Base-by-base conservation (phyloP, 2,797 vertebrate species). In the Aeoliscus strigatus region DNA sequence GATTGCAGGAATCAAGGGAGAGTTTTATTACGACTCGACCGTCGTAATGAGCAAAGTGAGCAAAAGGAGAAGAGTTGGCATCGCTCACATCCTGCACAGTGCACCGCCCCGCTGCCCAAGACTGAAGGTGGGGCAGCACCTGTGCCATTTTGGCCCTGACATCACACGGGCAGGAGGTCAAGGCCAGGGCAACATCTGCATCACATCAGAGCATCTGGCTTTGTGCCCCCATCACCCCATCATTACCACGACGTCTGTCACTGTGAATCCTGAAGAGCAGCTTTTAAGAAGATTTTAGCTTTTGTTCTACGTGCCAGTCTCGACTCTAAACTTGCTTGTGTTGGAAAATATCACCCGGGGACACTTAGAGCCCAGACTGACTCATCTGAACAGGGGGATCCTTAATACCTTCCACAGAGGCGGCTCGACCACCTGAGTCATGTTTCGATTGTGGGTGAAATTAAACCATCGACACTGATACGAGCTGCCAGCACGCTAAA, bases 121-220 rank as follows among this genome's bases (percentile, higher is more conserved):
- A 75, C 76, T 66, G 65, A 82, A 81, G 80, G 79, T 82, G 81
- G 71, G 23, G 51, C 16, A 29, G 72, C 76, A 81, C 79, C 71
- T 79, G 75, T 80, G 76, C 69, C 80, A 70, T 67, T 75, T 79
- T 78, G 80, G 77, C 71, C 71, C 55, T 30, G 66, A 66, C 66
- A 47, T 68, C 39, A 8, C 54, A 57, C 46, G 75, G 77, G 73
- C 79, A 77, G 72, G 66, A 72, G 79, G 79, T 83, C 72, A 84
- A 84, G 77, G 79, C 81, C 80, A 44, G 79, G 74, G 75, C 83
- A 86, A 86, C 84, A 85, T 86, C 84, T 88, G 83, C 74, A 87
- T 54, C 76, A 31, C 80, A 82, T 73, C 66, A 75, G 78, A 82
- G 73, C 52, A 70, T 60, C 79, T 83, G 83, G 83, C 70, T 25